Evolutionary conservation across 1,140 invertebrate species (phyloP).

Genomic region (Dryas iulia): DNA sequence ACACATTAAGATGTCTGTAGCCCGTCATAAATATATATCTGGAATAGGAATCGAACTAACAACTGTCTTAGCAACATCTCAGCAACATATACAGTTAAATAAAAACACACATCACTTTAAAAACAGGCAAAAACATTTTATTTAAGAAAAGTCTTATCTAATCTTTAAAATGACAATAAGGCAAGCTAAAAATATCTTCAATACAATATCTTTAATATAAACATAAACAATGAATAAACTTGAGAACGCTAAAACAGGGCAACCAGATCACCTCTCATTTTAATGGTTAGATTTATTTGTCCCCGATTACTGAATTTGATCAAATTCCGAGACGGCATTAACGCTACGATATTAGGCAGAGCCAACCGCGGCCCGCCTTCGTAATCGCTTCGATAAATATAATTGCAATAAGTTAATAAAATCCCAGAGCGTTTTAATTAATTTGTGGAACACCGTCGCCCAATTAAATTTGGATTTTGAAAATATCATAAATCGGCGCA

Average conservation of each 20-base stretch:
- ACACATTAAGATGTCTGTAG: too few species aligned
- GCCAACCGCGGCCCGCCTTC: conserved; percentile 32
- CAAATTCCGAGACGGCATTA: conserved; percentile 59
- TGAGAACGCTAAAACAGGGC: conserved; percentile 60
- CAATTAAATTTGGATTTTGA: conserved; percentile 63
- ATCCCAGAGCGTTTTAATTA: conserved; percentile 67
- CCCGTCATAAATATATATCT: too few species aligned
- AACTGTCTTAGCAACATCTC: too few species aligned
- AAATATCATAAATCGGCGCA: conserved; percentile 36
- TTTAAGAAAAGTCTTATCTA: too few species aligned
- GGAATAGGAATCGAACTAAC: too few species aligned
- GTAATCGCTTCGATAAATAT: conserved; percentile 69
- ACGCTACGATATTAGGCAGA: conserved; percentile 49
- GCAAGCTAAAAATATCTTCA: too few species aligned
- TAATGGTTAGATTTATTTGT: conserved; percentile 74
- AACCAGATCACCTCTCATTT: conserved; percentile 60
- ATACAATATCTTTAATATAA: too few species aligned
- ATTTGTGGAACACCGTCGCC: conserved; percentile 61
- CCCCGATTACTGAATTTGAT: conserved; percentile 69
- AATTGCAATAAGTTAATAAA: conserved; percentile 77
- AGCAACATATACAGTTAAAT: too few species aligned
- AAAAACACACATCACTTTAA: too few species aligned
- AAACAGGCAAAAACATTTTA: too few species aligned
- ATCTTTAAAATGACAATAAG: too few species aligned
- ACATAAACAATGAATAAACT: conserved; percentile 22